Conservation (phyloP, 2,888 invertebrate genomes). For the Abrostola tripartita region DNA sequence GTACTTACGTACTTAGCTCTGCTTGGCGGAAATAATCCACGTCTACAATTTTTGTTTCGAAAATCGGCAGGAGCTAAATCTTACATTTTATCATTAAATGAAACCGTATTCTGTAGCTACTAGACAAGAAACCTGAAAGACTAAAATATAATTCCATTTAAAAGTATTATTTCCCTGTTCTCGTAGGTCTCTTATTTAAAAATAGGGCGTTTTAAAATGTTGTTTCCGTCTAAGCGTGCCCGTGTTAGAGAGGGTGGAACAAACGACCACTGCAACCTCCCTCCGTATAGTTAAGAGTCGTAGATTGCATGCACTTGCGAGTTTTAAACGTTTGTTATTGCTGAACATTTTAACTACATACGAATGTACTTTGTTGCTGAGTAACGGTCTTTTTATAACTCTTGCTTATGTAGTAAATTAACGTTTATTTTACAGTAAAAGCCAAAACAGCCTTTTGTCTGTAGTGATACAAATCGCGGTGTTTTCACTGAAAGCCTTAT, state of each 20-base stretch:
- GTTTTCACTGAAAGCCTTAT: too few species aligned
- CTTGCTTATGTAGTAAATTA: too few species aligned
- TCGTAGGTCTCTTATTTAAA: slow-evolving; percentile 7
- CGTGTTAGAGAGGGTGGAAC: slow-evolving; percentile 33
- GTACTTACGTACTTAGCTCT: too few species aligned
- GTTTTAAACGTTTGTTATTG: slow-evolving; percentile 40
- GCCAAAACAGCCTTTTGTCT: too few species aligned
- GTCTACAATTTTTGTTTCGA: too few species aligned
- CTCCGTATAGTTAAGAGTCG: slow-evolving; percentile 31
- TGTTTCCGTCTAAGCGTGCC: slow-evolving; percentile 35
- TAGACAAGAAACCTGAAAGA: too few species aligned
- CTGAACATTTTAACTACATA: slow-evolving; percentile 21
- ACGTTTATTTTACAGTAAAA: too few species aligned
- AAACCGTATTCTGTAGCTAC: too few species aligned
- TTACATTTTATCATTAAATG: too few species aligned
- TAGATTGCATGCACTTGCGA: slow-evolving; percentile 44
- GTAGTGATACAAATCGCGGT: too few species aligned
- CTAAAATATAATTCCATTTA: background rate
- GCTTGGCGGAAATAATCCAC: too few species aligned
- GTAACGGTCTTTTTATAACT: slow-evolving; percentile 11
- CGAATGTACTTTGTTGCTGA: slow-evolving; percentile 16
- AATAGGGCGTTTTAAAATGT: slow-evolving; percentile 38
- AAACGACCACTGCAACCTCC: slow-evolving; percentile 35
- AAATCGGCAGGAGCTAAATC: too few species aligned
- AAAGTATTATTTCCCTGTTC: background rate